phyloP scores from a whole-genome alignment of 2,797 vertebrate genomes.

The Pempheris klunzingeri region DNA sequence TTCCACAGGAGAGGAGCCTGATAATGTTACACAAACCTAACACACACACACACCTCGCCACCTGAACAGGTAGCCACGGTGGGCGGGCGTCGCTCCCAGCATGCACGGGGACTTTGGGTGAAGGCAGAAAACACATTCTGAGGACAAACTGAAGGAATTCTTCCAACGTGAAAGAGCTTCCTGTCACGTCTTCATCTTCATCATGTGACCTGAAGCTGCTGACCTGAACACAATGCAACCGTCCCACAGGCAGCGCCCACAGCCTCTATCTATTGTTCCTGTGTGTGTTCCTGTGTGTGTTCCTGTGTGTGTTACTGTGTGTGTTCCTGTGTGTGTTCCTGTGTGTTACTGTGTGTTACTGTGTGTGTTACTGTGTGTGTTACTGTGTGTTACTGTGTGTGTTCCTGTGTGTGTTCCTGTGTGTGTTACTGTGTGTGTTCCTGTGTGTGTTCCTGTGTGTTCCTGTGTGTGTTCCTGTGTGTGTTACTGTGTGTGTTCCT shows the following conservation, averaged over 20 bases:
- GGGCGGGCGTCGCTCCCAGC: conserved; percentile 7
- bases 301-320: conserved; percentile 3
- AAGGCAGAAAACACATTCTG: not conserved
- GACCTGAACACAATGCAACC: conserved; percentile 48
- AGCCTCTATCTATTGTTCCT: conserved; percentile 50
- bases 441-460: not conserved
- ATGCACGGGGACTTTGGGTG: conserved; percentile 13
- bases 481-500: not conserved
- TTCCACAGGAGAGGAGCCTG: too few relatives aligned
- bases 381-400: conserved; percentile 22
- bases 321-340: too few relatives aligned
- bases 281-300: not conserved
- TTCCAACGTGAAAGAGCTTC: conserved; percentile 34
- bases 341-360: not conserved
- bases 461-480: conserved; percentile 17
- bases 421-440: conserved; percentile 11
- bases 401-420: not conserved
- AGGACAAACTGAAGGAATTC: conserved; percentile 7
- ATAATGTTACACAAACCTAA: too few relatives aligned
- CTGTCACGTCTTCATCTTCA: conserved; percentile 9
- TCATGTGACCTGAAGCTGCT: conserved; percentile 52
- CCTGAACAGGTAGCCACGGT: not conserved
- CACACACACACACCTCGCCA: too few relatives aligned
- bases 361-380: conserved; percentile 6
- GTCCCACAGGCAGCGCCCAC: conserved; percentile 35